Evolutionary conservation across 2,113 vertebrate species (phyloP).

Genomic region (Labeo rohita): DNA sequence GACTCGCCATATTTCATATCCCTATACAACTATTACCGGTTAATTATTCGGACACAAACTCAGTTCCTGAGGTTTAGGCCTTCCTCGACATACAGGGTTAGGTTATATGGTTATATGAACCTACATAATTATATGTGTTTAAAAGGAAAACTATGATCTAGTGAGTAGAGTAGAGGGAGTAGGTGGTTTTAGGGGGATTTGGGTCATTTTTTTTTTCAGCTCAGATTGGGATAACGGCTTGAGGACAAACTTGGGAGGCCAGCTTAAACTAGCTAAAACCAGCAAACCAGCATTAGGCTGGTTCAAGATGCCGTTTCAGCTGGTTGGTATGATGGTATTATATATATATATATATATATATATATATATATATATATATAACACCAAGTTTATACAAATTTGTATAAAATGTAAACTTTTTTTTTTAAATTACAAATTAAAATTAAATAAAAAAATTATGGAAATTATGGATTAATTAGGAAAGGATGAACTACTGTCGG

Average conservation of each 20-base stretch:
- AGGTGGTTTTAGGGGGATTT: neutral
- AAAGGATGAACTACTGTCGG: too few species aligned
- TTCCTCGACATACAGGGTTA: neutral
- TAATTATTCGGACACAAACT: constrained; percentile 26
- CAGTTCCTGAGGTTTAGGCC: neutral
- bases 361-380: too few species aligned
- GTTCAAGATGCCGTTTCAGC: too few species aligned
- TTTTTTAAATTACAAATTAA: too few species aligned
- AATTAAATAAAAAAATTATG: too few species aligned
- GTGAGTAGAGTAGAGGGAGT: neutral
- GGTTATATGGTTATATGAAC: neutral
- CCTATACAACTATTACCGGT: neutral
- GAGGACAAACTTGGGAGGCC: neutral
- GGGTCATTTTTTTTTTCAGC: neutral
- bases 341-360: too few species aligned
- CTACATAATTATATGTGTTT: neutral
- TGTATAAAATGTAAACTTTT: too few species aligned
- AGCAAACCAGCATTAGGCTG: neutral
- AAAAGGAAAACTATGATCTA: neutral
- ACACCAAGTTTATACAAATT: too few species aligned
- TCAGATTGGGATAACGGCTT: neutral
- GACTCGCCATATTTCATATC: neutral
- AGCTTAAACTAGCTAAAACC: neutral
- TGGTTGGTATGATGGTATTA: too few species aligned
- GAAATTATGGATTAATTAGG: too few species aligned